These are phyloP conservation scores for Adela reaumurella DNA, from an alignment of 2,888 invertebrate species.

Conservation along the genomic window DNA sequence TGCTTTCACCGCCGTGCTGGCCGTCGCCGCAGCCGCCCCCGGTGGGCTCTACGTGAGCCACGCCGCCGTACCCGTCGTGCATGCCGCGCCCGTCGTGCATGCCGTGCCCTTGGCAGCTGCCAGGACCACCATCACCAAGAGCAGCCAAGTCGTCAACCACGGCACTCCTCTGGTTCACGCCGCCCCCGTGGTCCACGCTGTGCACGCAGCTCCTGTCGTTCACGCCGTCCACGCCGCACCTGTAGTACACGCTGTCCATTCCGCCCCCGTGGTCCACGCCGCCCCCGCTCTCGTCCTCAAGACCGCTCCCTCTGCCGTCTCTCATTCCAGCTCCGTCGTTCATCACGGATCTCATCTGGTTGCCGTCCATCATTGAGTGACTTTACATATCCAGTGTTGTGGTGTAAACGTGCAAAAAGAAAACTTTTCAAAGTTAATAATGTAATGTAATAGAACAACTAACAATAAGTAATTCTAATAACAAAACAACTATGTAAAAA, in stretches of 20 bases:
- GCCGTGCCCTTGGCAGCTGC: slow-evolving; percentile 19
- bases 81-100: slow-evolving; percentile 20
- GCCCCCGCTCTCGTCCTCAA: slow-evolving; percentile 20
- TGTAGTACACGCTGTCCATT: slow-evolving; percentile 18
- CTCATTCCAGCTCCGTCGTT: slow-evolving; percentile 37
- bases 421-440: too few relatives aligned
- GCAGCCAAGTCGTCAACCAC: slow-evolving; percentile 34
- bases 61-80: slow-evolving; percentile 13
- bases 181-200: slow-evolving; percentile 19
- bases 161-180: slow-evolving; percentile 21
- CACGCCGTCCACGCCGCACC: slow-evolving; percentile 26
- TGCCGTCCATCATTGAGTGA: slow-evolving; percentile 20
- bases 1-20: slow-evolving; percentile 45
- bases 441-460: too few relatives aligned
- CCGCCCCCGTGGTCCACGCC: slow-evolving; percentile 19
- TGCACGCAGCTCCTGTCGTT: slow-evolving; percentile 26
- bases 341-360: slow-evolving; percentile 25
- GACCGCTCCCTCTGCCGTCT: slow-evolving; percentile 24
- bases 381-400: too few relatives aligned
- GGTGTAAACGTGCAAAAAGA: too few relatives aligned
- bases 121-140: slow-evolving; percentile 28
- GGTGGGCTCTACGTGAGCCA: slow-evolving; percentile 18
- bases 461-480: too few relatives aligned
- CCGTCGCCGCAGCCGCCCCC: slow-evolving; percentile 46
- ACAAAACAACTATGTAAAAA: too few relatives aligned